These are phyloP conservation scores for Sceloporus tristichus DNA, from an alignment of 2,113 vertebrate genomes.

Conservation along the genomic window DNA sequence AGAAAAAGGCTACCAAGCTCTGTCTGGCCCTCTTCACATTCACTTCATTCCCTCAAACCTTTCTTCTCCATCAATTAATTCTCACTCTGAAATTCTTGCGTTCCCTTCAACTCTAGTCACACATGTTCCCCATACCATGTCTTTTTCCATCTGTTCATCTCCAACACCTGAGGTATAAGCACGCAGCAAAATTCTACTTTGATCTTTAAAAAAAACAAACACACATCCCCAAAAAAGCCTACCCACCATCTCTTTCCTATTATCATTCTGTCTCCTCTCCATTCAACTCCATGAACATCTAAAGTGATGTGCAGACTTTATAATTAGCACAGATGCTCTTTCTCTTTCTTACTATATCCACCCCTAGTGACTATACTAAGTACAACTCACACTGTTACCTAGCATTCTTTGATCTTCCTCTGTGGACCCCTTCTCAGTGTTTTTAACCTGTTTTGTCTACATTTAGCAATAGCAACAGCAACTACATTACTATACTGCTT, in stretches of 20 bases:
- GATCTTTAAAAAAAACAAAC: not conserved
- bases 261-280: not conserved
- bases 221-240: not conserved
- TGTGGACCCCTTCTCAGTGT: not conserved
- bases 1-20: not conserved
- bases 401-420: not conserved
- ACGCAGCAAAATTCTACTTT: not conserved
- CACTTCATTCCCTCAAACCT: not conserved
- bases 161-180: not conserved
- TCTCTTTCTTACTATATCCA: not conserved
- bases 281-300: not conserved
- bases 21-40: not conserved
- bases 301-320: not conserved
- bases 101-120: not conserved
- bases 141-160: not conserved
- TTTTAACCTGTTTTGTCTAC: not conserved
- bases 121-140: not conserved
- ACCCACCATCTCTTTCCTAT: not conserved
- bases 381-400: not conserved
- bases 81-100: not conserved
- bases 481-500: too few relatives aligned
- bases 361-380: not conserved
- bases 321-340: not conserved
- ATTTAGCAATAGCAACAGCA: too few relatives aligned
- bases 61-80: not conserved